Evolutionary conservation across 2,888 invertebrate species (phyloP).

Genomic region (Cyaniris semiargus): DNA sequence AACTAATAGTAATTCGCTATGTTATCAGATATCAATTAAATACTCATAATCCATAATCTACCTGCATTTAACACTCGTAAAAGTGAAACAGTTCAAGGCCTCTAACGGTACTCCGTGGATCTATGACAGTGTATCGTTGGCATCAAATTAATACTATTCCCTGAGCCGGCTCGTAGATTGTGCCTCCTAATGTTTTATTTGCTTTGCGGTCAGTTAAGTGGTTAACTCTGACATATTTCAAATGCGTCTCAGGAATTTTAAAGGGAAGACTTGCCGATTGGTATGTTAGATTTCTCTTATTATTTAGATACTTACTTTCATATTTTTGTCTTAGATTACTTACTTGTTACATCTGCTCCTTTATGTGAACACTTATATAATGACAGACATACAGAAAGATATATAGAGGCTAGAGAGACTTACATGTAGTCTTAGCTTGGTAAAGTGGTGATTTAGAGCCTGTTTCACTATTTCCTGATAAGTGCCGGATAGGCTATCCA

Average conservation of each 20-base stretch:
- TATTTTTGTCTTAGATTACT: not conserved
- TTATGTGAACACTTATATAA: no score
- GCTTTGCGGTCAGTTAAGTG: slow-evolving; percentile 44
- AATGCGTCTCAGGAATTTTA: slow-evolving; percentile 28
- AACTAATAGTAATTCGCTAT: not conserved
- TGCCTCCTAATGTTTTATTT: slow-evolving; percentile 55
- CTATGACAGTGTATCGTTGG: not conserved
- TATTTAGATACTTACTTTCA: not conserved
- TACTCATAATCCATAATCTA: not conserved
- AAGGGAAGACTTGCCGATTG: not conserved
- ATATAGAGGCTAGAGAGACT: no score
- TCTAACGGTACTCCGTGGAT: not conserved
- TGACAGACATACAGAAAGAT: not conserved
- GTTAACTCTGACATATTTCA: slow-evolving; percentile 41
- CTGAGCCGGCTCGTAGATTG: slow-evolving; percentile 46
- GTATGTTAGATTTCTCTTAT: not conserved
- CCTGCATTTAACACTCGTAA: not conserved
- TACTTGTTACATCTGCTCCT: not conserved
- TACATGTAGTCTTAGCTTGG: no score
- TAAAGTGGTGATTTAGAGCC: no score
- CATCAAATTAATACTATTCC: slow-evolving; percentile 61
- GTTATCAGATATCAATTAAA: slow-evolving; percentile 14
- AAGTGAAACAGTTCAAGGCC: not conserved
- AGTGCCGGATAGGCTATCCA: no score
- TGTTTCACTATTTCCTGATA: no score